phyloP scores from a whole-genome alignment of 2,797 vertebrate species.

The Megalops cyprinoides region DNA sequence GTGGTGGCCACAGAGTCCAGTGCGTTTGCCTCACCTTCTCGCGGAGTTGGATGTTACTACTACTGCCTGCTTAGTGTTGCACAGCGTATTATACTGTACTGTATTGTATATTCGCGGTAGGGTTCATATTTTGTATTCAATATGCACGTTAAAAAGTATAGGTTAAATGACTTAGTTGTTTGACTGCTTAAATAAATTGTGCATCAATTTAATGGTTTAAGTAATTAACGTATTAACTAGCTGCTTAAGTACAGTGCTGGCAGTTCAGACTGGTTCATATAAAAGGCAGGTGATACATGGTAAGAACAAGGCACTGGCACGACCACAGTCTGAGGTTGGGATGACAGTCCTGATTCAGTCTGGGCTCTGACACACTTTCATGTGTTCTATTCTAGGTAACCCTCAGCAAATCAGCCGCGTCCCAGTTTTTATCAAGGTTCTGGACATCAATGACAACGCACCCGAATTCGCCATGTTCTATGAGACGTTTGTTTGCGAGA shows the following conservation, averaged over 20 bases:
- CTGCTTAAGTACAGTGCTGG: neutral
- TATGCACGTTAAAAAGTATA: no score
- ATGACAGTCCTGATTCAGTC: neutral
- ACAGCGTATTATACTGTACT: no score
- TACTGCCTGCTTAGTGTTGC: no score
- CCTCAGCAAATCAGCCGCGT: conserved; percentile 81
- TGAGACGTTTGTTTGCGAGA: conserved; percentile 88
- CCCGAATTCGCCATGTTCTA: conserved; percentile 86
- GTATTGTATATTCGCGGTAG: no score
- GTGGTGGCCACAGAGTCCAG: conserved; percentile 82
- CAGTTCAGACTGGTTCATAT: no score
- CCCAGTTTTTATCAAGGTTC: conserved; percentile 81
- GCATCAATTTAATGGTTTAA: neutral
- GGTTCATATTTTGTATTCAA: no score
- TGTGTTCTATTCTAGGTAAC: conserved; percentile 69
- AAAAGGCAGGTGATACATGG: neutral
- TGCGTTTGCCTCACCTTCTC: conserved; percentile 58
- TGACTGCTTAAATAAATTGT: no score
- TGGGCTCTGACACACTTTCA: neutral
- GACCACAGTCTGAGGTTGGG: neutral
- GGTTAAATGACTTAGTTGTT: no score
- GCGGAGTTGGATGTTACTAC: neutral
- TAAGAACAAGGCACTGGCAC: neutral
- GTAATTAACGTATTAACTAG: neutral
- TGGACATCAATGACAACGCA: conserved; percentile 88